phyloP scores from a whole-genome alignment of 2,888 invertebrate species.

The Laothoe populi region DNA sequence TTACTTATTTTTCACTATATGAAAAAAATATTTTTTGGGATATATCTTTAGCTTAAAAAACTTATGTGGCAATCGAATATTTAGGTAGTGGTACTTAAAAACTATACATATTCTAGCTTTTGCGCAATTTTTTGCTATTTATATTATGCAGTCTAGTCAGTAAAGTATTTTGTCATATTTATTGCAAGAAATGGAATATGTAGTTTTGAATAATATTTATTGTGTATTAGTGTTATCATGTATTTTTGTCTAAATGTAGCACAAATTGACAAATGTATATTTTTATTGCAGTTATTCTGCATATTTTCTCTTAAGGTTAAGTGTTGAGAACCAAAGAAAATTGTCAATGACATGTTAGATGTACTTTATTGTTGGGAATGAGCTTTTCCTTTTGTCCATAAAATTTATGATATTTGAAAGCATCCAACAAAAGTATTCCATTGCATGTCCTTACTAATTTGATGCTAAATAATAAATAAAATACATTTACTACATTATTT shows the following conservation, averaged over 20 bases:
- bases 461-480: not conserved
- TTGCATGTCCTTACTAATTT: not conserved
- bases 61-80: slow-evolving; percentile 11
- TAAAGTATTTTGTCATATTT: slow-evolving; percentile 20
- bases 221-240: slow-evolving; percentile 9
- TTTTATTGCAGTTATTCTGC: slow-evolving; percentile 38
- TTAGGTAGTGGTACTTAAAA: slow-evolving; percentile 26
- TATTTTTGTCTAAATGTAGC: slow-evolving; percentile 23
- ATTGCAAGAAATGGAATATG: not conserved
- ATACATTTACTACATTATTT: no score
- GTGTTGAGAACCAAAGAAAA: slow-evolving; percentile 22
- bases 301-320: slow-evolving; percentile 25
- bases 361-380: slow-evolving; percentile 6
- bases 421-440: not conserved
- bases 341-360: slow-evolving; percentile 21
- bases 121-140: not conserved
- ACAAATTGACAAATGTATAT: slow-evolving; percentile 30
- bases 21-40: slow-evolving; percentile 2
- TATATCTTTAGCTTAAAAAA: not conserved
- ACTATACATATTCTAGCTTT: slow-evolving; percentile 25
- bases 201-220: slow-evolving; percentile 3
- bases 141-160: not conserved
- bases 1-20: not conserved
- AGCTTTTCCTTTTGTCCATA: slow-evolving; percentile 21
- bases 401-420: not conserved